phyloP scores from a whole-genome alignment of 2,797 vertebrate genomes.

The Streptopelia turtur region DNA sequence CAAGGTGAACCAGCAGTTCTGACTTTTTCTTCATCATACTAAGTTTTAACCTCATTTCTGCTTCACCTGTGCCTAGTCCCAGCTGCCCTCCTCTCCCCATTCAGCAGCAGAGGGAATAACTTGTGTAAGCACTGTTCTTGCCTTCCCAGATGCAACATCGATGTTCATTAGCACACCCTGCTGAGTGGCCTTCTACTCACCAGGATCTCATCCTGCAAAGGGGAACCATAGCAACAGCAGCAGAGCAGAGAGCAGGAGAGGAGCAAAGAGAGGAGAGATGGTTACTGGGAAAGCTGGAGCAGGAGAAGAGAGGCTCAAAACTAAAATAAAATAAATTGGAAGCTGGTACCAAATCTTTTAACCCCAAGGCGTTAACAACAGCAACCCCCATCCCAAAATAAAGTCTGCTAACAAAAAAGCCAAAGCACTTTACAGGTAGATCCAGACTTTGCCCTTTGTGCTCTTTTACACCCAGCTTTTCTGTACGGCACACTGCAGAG shows the following conservation, averaged over 20 bases:
- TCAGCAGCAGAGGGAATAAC: conserved; percentile 37
- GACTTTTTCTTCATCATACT: background rate
- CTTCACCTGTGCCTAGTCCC: conserved; percentile 5
- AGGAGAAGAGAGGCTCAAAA: conserved; percentile 66
- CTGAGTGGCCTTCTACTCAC: conserved; percentile 87
- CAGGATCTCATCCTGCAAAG: conserved; percentile 98
- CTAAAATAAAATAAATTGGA: conserved; percentile 53
- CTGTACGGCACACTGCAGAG: background rate
- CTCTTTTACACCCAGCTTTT: background rate
- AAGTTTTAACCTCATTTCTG: conserved; percentile 2
- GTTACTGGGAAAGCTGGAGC: conserved; percentile 80
- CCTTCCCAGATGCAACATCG: conserved; percentile 72
- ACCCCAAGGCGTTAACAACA: background rate
- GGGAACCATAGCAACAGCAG: conserved; percentile 87
- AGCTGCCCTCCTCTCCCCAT: conserved; percentile 12
- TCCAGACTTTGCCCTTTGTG: background rate
- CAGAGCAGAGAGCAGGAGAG: conserved; percentile 83
- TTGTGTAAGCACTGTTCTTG: conserved; percentile 18
- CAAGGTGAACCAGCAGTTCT: background rate
- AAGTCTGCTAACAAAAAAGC: conserved; percentile 23
- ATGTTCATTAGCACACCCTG: conserved; percentile 75
- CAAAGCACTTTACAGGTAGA: background rate
- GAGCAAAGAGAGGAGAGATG: conserved; percentile 81
- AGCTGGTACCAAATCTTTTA: conserved; percentile 10
- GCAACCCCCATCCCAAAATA: conserved; percentile 47